Base-by-base conservation (phyloP, 1,140 invertebrate genomes). In the Parasteatoda tepidariorum region DNA sequence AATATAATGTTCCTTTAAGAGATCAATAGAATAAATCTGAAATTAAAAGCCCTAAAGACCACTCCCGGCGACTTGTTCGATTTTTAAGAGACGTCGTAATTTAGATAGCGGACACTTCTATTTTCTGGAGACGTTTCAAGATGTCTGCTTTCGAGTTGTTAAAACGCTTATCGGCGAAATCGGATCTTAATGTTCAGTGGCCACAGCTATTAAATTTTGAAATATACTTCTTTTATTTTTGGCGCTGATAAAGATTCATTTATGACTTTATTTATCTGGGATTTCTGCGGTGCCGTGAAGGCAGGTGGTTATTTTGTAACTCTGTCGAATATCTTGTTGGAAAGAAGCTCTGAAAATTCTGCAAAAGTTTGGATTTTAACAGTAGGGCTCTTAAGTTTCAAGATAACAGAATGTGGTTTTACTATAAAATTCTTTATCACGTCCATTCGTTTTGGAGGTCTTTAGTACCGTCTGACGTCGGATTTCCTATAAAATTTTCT, bases 191-290 rank as follows among this genome's bases (percentile, higher is more conserved):
- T 55, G 64, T 13, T 34, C 59, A n/a, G 34, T n/a, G 33, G 26
- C 33, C 11, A 0, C 9, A 24, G 76, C 64, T 66, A 68, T 79
- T 79, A 79, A 79, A 79, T 79, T 79, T 79, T 79, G 76, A 79
- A 79, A 68, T 59, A 68, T 31, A 68, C 30, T 68, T 79, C 38
- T 68, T 79, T 26, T 6, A 33, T 18, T 57, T 15, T n/a, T n/a
- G 30, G n/a, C n/a, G 22, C 74, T 78, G 74, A 78, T 78, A 78
- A 78, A 61, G 38, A 13, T 18, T 11, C 61, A 59, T 79, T 79
- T 79, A 79, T 61, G 64, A 62, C 74, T 67, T 55, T 79, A 79
- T 79, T 79, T 79, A 79, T 79, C 76, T 55, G 31, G 31, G n/a
- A 30, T 18, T 33, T 33, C 62, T 66, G 62, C 62, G n/a, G 15